Base-by-base conservation (phyloP, 1,140 invertebrate species). In the Drosophila sp. region DNA sequence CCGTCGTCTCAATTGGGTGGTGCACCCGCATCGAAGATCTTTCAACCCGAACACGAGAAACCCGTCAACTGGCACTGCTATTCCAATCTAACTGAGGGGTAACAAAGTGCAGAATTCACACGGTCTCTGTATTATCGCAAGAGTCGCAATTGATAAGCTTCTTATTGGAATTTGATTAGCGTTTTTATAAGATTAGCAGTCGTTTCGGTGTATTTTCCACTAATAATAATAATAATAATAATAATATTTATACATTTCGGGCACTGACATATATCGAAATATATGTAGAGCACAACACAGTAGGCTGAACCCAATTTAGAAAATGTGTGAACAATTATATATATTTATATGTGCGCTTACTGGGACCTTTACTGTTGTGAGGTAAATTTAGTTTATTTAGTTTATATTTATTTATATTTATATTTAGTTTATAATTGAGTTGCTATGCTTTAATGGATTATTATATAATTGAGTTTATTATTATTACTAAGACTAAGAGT, bases 21-120 rank as follows among this genome's bases (percentile, higher is more conserved):
- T 75, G 61, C 53, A 63, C 80, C 80, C 80, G 80, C 81, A 83
- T 83, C 45, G 13, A 69, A 70, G 51, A 58, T 50, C 56, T 53
- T 9, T 36, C 9, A 41, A 27, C 50, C 32, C 41, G 32, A 36
- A 46, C 18, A 13, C 41, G 40, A 56, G 16, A 6, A 14, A 46
- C 48, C 2, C 21, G 25, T 40, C 7, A 70, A 48, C 61, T 70
- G 61, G 34, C 61, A 65, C 41, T n/a, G n/a, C n/a, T n/a, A n/a
- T n/a, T 67, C 36, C 46, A 71, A 53, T 45, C 71, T 2, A 36
- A 14, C 29, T 14, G 8, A 14, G 14, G 13, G 48, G 27, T 4
- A 29, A 14, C 14, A 18, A 36, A 18, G 29, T 21, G 43, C 11
- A 59, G 16, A 67, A 41, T 80, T 84, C 81, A 66, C 73, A 84